Conservation (phyloP, 2,888 invertebrate genomes). For the Gymnoscelis rufifasciata region DNA sequence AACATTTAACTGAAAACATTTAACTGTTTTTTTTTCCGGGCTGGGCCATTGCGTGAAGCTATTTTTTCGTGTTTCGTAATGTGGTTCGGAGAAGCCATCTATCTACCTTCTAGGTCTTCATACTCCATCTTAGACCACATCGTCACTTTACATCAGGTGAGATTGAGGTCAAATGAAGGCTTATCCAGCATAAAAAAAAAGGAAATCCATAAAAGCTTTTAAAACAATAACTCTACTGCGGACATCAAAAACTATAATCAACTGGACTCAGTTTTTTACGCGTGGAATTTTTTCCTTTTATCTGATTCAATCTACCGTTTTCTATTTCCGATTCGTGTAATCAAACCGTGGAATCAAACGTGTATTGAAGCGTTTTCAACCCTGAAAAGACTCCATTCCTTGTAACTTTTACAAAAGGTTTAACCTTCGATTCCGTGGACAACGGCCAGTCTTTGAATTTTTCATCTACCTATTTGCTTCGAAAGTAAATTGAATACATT, state of each 20-base stretch:
- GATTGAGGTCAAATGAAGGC: too few species aligned
- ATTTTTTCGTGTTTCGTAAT: too few species aligned
- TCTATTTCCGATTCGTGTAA: slow-evolving; percentile 9
- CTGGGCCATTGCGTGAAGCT: too few species aligned
- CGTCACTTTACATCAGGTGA: too few species aligned
- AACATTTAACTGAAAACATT: too few species aligned
- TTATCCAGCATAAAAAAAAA: too few species aligned
- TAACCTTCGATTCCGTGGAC: not conserved
- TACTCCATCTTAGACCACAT: too few species aligned
- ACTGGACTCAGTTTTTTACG: not conserved
- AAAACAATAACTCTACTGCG: not conserved
- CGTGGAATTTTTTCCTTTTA: not conserved
- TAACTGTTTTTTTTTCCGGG: too few species aligned
- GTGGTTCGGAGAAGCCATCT: too few species aligned
- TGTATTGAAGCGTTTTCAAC: slow-evolving; percentile 14
- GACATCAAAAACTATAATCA: not conserved
- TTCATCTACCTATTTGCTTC: slow-evolving; percentile 10
- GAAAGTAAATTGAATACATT: not conserved
- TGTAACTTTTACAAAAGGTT: slow-evolving; percentile 11
- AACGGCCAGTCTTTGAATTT: slow-evolving; percentile 19
- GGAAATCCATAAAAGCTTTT: too few species aligned
- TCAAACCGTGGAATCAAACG: not conserved
- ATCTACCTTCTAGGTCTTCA: too few species aligned
- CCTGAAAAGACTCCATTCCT: slow-evolving; percentile 5
- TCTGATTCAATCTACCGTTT: not conserved